Evolutionary conservation across 2,888 invertebrate species (phyloP), one percentile per base, ranked within the genome.

Genomic region (Parnassius smintheus): DNA sequence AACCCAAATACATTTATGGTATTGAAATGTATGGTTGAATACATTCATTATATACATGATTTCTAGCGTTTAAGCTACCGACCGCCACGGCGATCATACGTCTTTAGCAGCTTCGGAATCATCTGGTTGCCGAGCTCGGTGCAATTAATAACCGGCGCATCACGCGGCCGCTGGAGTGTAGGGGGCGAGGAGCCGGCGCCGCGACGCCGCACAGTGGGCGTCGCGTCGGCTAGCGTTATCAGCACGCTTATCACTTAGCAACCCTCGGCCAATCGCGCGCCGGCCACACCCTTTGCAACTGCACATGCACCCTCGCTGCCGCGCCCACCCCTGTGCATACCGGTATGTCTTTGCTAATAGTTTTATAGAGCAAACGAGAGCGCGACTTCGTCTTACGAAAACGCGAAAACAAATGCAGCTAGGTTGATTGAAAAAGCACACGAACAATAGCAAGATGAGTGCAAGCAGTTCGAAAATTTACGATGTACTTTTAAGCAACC

Each of bases 261-360:
- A 51, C 65, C 64, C 63, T 69, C 71, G 61, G 68, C 82, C 82
- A 82, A 82, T 82, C 62, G 77, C 75, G 65, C 56, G 72, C 58
- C 69, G 74, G 81, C 79, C 81, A 81, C 74, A 72, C 72, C 71
- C 74, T 71, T 67, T 69, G 72, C 70, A 51, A 58, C 58, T 55
- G 61, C 66, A 64, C 59, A 56, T 64, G 63, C 63, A 63, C 68
- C 68, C 68, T 66, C 65, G 66, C 66, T 64, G 65, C 59, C 61
- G 61, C 65, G 54, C 61, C 54, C 64, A 45, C 62, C 65, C 61
- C 65, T 64, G 50, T 54, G 48, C 61, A 50, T 52, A 13, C 44
- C 35, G 42, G 13, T 49, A 44, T 62, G 42, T 11, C 13, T 55
- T 18, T 18, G 12, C 13, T 54, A 10, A 22, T 54, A 54, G 41